These are phyloP conservation scores for Campoplex nolae DNA, from an alignment of 2,888 invertebrate genomes.

Conservation along the genomic window DNA sequence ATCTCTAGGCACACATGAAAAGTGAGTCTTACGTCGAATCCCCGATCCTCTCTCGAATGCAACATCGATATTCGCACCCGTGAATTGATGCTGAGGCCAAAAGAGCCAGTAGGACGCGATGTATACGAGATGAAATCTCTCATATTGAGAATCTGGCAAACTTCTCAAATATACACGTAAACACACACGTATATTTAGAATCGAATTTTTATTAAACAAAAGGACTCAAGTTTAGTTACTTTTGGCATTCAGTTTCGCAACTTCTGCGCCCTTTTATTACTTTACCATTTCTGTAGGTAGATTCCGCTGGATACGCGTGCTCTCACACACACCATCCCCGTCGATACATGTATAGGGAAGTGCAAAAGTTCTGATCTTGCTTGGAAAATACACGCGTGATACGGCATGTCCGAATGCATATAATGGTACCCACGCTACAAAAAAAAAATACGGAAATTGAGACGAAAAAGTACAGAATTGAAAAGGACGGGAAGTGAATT, in stretches of 20 bases:
- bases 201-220: slow-evolving; percentile 6
- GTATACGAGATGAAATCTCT: slow-evolving; percentile 57
- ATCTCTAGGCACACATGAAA: background rate
- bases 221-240: background rate
- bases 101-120: slow-evolving; percentile 12
- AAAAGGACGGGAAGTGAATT: background rate
- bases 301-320: background rate
- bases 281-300: background rate
- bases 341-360: background rate
- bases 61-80: slow-evolving; percentile 59
- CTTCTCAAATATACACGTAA: slow-evolving; percentile 36
- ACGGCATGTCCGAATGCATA: slow-evolving; percentile 50
- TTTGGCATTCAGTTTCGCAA: background rate
- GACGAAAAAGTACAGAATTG: background rate
- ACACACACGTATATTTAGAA: background rate
- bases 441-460: slow-evolving; percentile 41
- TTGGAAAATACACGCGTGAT: slow-evolving; percentile 45
- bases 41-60: slow-evolving; percentile 18
- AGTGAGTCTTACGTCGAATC: slow-evolving; percentile 20
- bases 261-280: slow-evolving; percentile 33
- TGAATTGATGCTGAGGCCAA: slow-evolving; percentile 27
- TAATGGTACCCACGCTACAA: slow-evolving; percentile 32
- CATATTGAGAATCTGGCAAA: slow-evolving; percentile 60
- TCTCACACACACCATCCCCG: too few species aligned
- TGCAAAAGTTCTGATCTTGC: slow-evolving; percentile 21